These are phyloP conservation scores for Pungitius pungitius DNA, from an alignment of 2,113 vertebrate species.

Conservation along the genomic window DNA sequence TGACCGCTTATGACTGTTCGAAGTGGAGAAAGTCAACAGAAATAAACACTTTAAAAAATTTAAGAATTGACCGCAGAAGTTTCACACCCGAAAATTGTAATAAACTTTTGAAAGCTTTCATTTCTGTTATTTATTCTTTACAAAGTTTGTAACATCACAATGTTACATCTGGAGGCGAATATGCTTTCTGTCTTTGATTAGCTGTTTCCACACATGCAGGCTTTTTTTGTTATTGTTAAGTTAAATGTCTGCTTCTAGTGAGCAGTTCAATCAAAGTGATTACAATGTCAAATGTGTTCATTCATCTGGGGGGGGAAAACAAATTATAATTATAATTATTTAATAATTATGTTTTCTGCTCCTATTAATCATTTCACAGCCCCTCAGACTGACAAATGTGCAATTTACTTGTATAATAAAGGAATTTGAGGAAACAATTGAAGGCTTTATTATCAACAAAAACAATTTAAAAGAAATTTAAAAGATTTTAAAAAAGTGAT, in stretches of 20 bases:
- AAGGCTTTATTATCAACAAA: not conserved
- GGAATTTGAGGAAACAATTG: not conserved
- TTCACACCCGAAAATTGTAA: not conserved
- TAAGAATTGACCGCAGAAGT: constrained; percentile 3
- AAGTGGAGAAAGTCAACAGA: not conserved
- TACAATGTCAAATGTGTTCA: not conserved
- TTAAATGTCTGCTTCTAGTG: not conserved
- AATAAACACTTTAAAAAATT: too few species aligned
- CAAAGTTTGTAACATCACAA: not conserved
- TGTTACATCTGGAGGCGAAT: not conserved
- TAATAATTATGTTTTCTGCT: not conserved
- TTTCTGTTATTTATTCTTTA: not conserved
- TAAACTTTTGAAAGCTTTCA: not conserved
- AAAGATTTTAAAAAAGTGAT: not conserved
- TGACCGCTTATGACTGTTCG: too few species aligned
- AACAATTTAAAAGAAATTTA: not conserved
- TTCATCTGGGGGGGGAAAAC: not conserved
- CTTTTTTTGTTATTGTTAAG: not conserved
- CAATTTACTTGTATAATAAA: too few species aligned
- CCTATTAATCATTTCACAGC: not conserved
- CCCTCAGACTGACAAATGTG: not conserved
- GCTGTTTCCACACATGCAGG: not conserved
- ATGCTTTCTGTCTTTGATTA: not conserved
- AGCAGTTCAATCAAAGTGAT: not conserved
- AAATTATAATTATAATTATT: too few species aligned